phyloP scores from a whole-genome alignment of 2,888 invertebrate species.

The Branchipolynoe longqiensis region DNA sequence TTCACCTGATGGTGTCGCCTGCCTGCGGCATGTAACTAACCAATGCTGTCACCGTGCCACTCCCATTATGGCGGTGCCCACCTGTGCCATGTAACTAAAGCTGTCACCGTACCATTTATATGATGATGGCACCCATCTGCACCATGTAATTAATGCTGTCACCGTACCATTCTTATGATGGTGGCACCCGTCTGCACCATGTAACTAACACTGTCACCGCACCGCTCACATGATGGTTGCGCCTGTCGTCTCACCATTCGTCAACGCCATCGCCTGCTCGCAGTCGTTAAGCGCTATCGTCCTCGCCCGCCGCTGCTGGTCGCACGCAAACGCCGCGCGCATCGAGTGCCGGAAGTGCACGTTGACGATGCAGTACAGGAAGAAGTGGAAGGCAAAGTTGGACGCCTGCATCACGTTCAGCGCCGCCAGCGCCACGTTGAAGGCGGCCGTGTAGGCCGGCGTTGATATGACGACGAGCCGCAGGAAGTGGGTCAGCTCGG shows the following conservation, averaged over 20 bases:
- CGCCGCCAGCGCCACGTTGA: constrained; percentile 60
- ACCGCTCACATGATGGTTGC: constrained; percentile 38
- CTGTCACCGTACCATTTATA: too few relatives aligned
- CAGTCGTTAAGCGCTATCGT: constrained; percentile 22
- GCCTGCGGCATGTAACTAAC: too few relatives aligned
- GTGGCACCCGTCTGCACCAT: too few relatives aligned
- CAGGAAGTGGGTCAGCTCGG: constrained; percentile 77
- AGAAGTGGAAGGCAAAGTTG: constrained; percentile 71
- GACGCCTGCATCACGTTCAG: constrained; percentile 65
- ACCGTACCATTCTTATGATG: too few relatives aligned
- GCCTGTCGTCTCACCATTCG: constrained; percentile 36
- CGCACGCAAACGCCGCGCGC: constrained; percentile 24
- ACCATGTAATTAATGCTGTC: too few relatives aligned
- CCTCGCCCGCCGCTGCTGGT: not conserved
- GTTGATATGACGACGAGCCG: constrained; percentile 63
- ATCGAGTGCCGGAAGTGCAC: constrained; percentile 62
- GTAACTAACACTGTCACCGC: too few relatives aligned
- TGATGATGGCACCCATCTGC: too few relatives aligned
- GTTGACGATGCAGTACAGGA: constrained; percentile 68
- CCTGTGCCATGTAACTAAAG: too few relatives aligned
- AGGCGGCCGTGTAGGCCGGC: constrained; percentile 20
- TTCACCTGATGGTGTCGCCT: too few relatives aligned
- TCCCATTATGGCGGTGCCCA: too few relatives aligned
- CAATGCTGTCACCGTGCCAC: too few relatives aligned
- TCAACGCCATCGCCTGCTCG: constrained; percentile 38